Evolutionary conservation across 2,888 invertebrate genomes (phyloP), one percentile per base, ranked within the genome.

Genomic region (Invenusta paracnida): DNA sequence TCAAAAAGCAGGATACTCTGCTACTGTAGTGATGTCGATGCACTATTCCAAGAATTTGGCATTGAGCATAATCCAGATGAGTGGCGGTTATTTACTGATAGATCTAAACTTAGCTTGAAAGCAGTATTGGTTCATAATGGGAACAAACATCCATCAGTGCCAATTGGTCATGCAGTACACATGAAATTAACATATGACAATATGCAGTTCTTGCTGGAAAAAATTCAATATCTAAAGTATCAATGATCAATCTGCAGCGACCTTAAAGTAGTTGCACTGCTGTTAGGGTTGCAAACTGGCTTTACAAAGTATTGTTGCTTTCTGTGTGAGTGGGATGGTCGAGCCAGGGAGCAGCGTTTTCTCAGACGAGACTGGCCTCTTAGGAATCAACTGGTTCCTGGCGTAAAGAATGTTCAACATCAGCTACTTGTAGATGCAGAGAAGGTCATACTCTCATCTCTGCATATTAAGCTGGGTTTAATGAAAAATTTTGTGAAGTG

Each of bases 271-370:
- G 27, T 82, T 30, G 83, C 30, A 17, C 83, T 30, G 29, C n/a
- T 82, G 27, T 29, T 82, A 11, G 83, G 83, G 31, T 30, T 82
- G 83, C 83, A 82, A 29, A 82, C 29, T 28, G 83, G 83, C 29
- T 82, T 82, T 29, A 82, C 31, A 29, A 82, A 29, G 83, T 29
- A 82, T 82, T 28, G 27, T 25, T 82, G 83, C 27, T 82, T 30
- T n/a, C 29, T 82, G 31, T 82, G 30, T n/a, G 27, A 28, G 83
- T 30, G 83, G 31, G 30, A 82, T 11, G 27, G 83, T 82, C 29
- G 83, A 29, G 83, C 27, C 2, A 27, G 27, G 28, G 2, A 79
- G 81, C 25, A n/a, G 81, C 83, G 27, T n/a, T 23, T 79, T 27
- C 79, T 25, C 28, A 25, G 23, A 27, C 11, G 5, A 11, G 28